Base-by-base conservation (phyloP, 1,140 invertebrate genomes). In the Harlomillsia oculata region DNA sequence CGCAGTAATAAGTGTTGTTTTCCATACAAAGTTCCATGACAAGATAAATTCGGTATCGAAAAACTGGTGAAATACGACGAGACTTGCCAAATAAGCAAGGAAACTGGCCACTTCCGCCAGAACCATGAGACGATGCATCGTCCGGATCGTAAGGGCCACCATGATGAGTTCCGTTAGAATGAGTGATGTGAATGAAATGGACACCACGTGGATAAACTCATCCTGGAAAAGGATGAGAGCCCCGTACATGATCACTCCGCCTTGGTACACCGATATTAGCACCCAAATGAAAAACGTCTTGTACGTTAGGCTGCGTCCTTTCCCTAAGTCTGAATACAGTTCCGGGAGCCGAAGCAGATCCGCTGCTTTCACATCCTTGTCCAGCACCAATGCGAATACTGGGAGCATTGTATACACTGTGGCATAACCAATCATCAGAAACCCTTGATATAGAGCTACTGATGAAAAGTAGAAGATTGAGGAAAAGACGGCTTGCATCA, bases 201-300 rank as follows among this genome's bases (percentile, higher is more conserved):
- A 89, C 14, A 99, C 94, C 67, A 99, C 95, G 71, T 99, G 95
- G 66, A 99, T 95, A 67, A 99, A 93, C 74, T 99, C 95, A 67
- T 96, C 90, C 71, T 98, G 92, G 72, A 99, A 99, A 55, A 99
- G 79, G 46, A 97, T 80, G 51, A 99, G 78, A 2, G 95, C 93
- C 44, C 94, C 94, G 71, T 97, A 98, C 94, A 99, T 99, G 67
- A 99, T 96, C 4, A 97, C 89, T 21, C 92, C 93, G 66, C 95
- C n/a, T 85, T 99, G 97, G 77, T 97, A 99, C 68, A 99, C 91
- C 68, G 90, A 96, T 67, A 99, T 97, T 4, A 97, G 79, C 40
- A 97, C 89, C 97, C 96, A 99, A 68, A 98, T 87, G 68, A 96
- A 98, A 73, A 99, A 99, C 1, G 95, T 98, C 75, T 99, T 99